phyloP scores from a whole-genome alignment of 2,113 vertebrate genomes.

The Siphamia tubifer region DNA sequence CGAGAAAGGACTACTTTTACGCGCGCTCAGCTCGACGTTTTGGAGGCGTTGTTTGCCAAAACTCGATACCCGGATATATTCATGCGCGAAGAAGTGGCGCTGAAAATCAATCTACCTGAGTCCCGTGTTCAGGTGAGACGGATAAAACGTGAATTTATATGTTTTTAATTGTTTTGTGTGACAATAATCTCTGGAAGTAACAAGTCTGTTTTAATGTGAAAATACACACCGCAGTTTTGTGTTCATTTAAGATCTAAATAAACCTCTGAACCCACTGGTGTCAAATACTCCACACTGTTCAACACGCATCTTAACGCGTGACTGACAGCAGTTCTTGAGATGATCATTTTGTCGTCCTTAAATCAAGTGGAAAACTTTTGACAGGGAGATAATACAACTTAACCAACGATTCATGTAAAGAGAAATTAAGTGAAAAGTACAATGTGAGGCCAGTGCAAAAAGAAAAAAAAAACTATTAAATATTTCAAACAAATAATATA shows the following conservation, averaged over 20 bases:
- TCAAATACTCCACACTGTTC: neutral
- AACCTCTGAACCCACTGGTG: neutral
- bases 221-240: too few species aligned
- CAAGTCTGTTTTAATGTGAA: too few species aligned
- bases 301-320: neutral
- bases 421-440: conserved; percentile 5
- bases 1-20: conserved; percentile 97
- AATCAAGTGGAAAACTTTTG: conserved; percentile 27
- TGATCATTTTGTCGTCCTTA: conserved; percentile 1
- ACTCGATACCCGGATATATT: conserved; percentile 99
- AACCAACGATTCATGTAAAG: neutral
- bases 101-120: conserved; percentile 97
- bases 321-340: neutral
- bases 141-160: too few species aligned
- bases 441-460: too few species aligned
- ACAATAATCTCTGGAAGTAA: too few species aligned
- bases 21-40: conserved; percentile 92
- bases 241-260: too few species aligned
- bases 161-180: too few species aligned
- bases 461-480: too few species aligned
- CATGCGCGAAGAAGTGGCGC: conserved; percentile 97
- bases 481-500: too few species aligned
- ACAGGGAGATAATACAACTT: conserved; percentile 23
- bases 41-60: conserved; percentile 96
- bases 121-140: conserved; percentile 92